Evolutionary conservation across 1,140 invertebrate genomes (phyloP), one percentile per base, ranked within the genome.

Genomic region (Conopomorpha cramerella): DNA sequence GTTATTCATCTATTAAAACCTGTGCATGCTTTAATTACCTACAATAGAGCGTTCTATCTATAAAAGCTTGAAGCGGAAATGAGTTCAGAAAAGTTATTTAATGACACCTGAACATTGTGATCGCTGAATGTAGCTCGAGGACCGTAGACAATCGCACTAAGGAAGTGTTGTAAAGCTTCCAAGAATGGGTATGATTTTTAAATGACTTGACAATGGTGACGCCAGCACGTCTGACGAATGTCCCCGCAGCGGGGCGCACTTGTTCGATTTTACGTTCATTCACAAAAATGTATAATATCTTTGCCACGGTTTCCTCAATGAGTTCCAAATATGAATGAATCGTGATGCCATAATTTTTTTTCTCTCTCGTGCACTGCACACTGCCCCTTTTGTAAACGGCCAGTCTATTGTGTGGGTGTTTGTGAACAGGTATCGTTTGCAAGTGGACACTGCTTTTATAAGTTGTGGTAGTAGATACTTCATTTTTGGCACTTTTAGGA

Each of bases 101-200:
- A 65, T 62, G 52, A 55, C 59, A 66, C 59, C 62, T 66, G 62
- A 38, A 15, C 25, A 13, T 35, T 38, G 33, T 39, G 18, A 27
- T 7, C 3, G 14, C 15, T 11, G 25, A 32, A 39, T 34, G 34
- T 30, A n/a, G 2, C 41, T 19, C 30, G 17, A 16, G 13, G 7
- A 44, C 46, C 49, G n/a, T n/a, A 25, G 8, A 38, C 45, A 51
- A 46, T n/a, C n/a, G n/a, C n/a, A n/a, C n/a, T n/a, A n/a, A n/a
- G n/a, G n/a, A n/a, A n/a, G n/a, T n/a, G n/a, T n/a, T n/a, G n/a
- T n/a, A n/a, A n/a, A n/a, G n/a, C n/a, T n/a, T n/a, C n/a, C n/a
- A n/a, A n/a, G n/a, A n/a, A n/a, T n/a, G n/a, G n/a, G n/a, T 35
- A 45, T 46, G 34, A 38, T 36, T 41, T 41, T 45, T 49, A 46